Conservation (phyloP, 2,113 vertebrate species). For the Glareola pratincola region DNA sequence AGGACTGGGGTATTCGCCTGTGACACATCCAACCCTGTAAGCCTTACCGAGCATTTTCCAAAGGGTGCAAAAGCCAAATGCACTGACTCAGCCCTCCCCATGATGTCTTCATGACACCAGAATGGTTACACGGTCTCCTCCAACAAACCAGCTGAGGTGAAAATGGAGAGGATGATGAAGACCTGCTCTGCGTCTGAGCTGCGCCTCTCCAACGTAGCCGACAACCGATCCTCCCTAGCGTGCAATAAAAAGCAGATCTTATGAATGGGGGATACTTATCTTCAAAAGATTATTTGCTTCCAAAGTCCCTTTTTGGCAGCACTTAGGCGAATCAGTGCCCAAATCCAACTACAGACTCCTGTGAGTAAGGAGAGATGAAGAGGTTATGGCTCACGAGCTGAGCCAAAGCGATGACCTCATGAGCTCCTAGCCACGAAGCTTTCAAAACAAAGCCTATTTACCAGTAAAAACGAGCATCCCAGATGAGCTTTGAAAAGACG, state of each 20-base stretch:
- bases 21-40: background rate
- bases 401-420: background rate
- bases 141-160: background rate
- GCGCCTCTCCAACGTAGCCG: fast-evolving
- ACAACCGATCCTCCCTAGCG: background rate
- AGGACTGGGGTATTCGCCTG: background rate
- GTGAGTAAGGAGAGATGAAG: background rate
- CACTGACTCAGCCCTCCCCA: background rate
- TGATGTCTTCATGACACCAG: background rate
- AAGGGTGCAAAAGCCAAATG: background rate
- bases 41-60: background rate
- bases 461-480: background rate
- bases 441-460: background rate
- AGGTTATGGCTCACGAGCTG: background rate
- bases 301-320: background rate
- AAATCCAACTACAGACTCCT: background rate
- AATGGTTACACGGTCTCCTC: background rate
- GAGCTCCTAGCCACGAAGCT: background rate
- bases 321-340: background rate
- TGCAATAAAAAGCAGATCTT: background rate
- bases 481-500: background rate
- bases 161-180: background rate
- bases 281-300: background rate
- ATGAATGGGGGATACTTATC: background rate
- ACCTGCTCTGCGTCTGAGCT: background rate